phyloP scores from a whole-genome alignment of 2,797 vertebrate species.

The Rhabdophis nuchalis region DNA sequence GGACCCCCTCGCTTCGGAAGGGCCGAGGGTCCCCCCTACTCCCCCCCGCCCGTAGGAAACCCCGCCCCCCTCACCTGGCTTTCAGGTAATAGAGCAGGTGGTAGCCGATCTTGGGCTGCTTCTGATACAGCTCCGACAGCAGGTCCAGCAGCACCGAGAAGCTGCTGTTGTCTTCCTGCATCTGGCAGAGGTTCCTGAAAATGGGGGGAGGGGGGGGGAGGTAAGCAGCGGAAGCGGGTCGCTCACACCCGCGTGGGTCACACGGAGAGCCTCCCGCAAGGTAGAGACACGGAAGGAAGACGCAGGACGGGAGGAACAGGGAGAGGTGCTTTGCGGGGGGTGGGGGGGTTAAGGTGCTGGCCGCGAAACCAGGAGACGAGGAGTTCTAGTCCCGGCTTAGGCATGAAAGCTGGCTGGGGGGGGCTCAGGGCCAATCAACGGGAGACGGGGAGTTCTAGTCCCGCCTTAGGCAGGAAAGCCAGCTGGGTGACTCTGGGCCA shows the following conservation, averaged over 20 bases:
- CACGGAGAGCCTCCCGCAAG: neutral
- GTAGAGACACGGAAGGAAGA: neutral
- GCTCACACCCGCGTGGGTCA: fast-evolving
- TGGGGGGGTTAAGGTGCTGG: neutral
- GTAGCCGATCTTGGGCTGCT: conserved; percentile 95
- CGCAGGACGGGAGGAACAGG: fast-evolving
- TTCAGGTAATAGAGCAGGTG: conserved; percentile 94
- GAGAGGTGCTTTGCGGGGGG: fast-evolving
- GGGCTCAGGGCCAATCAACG: no score
- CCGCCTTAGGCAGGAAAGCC: fast-evolving
- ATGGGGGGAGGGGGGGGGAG: neutral
- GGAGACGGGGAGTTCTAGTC: no score
- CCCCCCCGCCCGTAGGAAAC: fast-evolving
- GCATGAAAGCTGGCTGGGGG: fast-evolving
- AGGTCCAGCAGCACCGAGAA: conserved; percentile 92
- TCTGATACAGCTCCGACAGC: conserved; percentile 93
- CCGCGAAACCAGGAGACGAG: neutral
- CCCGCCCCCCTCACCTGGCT: conserved; percentile 65
- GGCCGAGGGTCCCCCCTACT: no score
- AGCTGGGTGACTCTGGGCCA: no score
- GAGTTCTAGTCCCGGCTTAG: neutral
- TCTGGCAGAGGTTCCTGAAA: conserved; percentile 88
- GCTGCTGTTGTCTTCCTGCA: conserved; percentile 95
- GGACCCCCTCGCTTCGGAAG: no score
- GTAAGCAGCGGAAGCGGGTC: neutral